A percentile compares a stretch with the other conserved stretches of the same genome.
Conservation (phyloP, 2,113 vertebrate genomes). For the Falcunculus frontatus region DNA sequence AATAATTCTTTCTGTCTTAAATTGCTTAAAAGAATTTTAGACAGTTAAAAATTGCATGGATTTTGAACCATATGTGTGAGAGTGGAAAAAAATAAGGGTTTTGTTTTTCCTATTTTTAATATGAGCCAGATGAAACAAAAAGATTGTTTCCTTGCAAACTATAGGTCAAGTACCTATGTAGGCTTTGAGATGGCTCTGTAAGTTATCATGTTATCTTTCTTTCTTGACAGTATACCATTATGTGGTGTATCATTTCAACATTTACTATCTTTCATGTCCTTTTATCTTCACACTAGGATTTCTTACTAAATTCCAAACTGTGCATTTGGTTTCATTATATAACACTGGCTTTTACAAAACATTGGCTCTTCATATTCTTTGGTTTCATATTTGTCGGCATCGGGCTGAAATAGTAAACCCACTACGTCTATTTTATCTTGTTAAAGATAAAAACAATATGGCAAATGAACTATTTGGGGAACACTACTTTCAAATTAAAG, state of each 20-base stretch:
- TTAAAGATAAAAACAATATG: constrained; percentile 70
- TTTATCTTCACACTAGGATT: constrained; percentile 79
- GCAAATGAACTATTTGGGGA: constrained; percentile 63
- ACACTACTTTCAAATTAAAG: constrained; percentile 63
- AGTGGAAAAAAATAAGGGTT: constrained; percentile 74
- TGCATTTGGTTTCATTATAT: constrained; percentile 77
- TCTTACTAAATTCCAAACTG: constrained; percentile 75
- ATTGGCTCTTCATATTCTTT: constrained; percentile 72
- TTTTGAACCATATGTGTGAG: constrained; percentile 87
- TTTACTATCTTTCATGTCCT: constrained; percentile 86
- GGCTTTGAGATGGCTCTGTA: constrained; percentile 82
- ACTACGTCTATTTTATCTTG: constrained; percentile 75
- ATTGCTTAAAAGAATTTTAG: constrained; percentile 81
- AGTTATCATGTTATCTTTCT: constrained; percentile 94
- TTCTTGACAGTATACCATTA: constrained; percentile 90
- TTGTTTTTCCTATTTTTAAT: constrained; percentile 85
- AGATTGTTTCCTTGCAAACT: constrained; percentile 87
- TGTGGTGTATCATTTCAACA: constrained; percentile 85
- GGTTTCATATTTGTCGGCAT: constrained; percentile 73
- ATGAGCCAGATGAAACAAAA: constrained; percentile 86
- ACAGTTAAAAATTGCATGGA: constrained; percentile 82
- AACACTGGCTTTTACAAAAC: constrained; percentile 71
- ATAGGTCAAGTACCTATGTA: constrained; percentile 86
- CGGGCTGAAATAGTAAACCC: constrained; percentile 70
- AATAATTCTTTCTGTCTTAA: constrained; percentile 85